Evolutionary conservation across 1,140 invertebrate species (phyloP), one percentile per base, ranked within the genome.

Genomic region (Leptopilina clavipes): DNA sequence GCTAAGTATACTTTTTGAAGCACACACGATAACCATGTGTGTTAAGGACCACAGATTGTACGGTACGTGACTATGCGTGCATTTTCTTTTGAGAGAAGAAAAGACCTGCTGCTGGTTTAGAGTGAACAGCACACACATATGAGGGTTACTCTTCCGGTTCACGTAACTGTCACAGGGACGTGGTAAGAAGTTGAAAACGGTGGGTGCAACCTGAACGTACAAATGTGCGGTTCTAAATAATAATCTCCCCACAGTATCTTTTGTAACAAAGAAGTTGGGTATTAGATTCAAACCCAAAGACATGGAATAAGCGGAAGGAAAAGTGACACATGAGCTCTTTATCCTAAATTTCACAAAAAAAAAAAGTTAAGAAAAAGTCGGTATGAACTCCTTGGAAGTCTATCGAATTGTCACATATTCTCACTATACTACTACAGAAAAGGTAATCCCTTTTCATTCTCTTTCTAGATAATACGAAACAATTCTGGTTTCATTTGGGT

Each of bases 141-240:
- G 25, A 65, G 59, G 59, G 59, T 65, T 65, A 65, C 59, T 65
- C 59, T 65, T 65, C 59, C 59, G 59, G 59, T 65, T 65, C 59
- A 65, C 59, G 59, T 65, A 65, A 31, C 59, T 65, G 59, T 31
- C 59, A 31, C 25, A 65, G 59, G 59, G 59, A 65, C 59, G 59
- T 65, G 59, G 59, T 14, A 65, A 65, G 59, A 65, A 65, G 59
- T 65, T 65, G 59, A 65, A n/a, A 31, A 31, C 59, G 22, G 59
- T 65, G 59, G 59, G 59, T 65, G 59, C 59, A 25, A 0, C 37
- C 25, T 65, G 22, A 37, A 22, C 56, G 19, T 59, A 19, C 5
- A 31, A 31, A 31, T 31, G 19, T 59, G 25, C 6, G 25, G 25
- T 40, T 40, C 31, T 37, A 14, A 31, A 65, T 25, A 65, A 65